Evolutionary conservation across 2,797 vertebrate genomes (phyloP).

Genomic region (Cyprinodon diabolis): DNA sequence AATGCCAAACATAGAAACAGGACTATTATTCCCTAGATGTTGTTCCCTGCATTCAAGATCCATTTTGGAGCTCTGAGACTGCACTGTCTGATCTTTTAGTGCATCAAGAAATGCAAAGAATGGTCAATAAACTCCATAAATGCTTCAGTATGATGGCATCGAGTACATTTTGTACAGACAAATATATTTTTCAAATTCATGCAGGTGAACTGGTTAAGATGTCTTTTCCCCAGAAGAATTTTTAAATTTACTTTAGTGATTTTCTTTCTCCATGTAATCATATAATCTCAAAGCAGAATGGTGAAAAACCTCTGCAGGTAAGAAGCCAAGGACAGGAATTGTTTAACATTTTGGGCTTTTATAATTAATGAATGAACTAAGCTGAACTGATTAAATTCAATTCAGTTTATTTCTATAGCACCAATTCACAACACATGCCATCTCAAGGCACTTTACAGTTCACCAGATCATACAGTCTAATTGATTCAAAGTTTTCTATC

Average conservation of each 20-base stretch:
- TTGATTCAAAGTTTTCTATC: too few relatives aligned
- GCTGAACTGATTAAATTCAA: neutral
- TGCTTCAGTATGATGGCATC: neutral
- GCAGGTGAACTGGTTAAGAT: too few relatives aligned
- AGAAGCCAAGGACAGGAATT: neutral
- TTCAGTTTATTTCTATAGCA: too few relatives aligned
- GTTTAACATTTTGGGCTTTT: neutral
- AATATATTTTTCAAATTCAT: neutral
- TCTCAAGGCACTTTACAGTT: too few relatives aligned
- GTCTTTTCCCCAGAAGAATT: neutral
- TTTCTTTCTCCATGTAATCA: neutral
- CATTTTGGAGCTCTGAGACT: constrained; percentile 21
- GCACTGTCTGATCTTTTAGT: neutral
- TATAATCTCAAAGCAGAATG: neutral
- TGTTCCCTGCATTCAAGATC: constrained; percentile 35
- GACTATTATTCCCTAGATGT: constrained; percentile 44
- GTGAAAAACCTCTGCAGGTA: neutral
- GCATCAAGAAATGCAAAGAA: neutral
- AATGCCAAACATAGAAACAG: constrained; percentile 50
- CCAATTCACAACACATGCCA: too few relatives aligned
- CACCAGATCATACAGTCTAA: too few relatives aligned
- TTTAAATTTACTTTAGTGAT: neutral
- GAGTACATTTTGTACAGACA: neutral
- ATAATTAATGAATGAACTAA: neutral
- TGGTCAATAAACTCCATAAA: neutral